Conservation (phyloP, 2,113 vertebrate genomes). For the Benitochromis conjunctus region DNA sequence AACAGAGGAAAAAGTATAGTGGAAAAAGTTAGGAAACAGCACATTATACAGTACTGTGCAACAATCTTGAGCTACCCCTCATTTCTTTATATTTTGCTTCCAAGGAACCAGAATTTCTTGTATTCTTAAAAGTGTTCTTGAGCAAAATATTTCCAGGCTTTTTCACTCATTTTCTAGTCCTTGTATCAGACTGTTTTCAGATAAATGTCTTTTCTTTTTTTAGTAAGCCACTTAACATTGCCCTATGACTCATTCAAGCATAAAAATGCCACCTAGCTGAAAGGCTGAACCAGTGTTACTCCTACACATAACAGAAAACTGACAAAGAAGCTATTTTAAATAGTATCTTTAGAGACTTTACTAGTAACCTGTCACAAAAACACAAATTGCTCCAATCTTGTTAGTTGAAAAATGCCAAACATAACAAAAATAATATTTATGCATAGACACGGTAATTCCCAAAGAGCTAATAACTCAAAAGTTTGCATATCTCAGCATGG, state of each 20-base stretch:
- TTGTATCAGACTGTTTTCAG: neutral
- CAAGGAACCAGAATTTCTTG: neutral
- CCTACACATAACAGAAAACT: neutral
- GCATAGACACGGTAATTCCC: neutral
- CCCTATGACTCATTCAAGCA: neutral
- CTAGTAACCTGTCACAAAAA: neutral
- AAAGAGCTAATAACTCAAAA: neutral
- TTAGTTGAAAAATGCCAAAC: neutral
- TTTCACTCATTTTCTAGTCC: neutral
- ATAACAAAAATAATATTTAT: neutral
- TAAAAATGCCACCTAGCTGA: too few species aligned
- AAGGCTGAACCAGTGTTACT: neutral
- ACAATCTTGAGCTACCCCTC: neutral
- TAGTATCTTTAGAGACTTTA: neutral
- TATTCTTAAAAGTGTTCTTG: neutral
- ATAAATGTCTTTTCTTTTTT: too few species aligned
- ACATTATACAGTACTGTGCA: neutral
- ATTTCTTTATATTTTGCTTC: neutral
- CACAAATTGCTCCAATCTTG: neutral
- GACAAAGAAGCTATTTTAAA: neutral
- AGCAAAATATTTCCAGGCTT: neutral
- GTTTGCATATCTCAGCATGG: neutral
- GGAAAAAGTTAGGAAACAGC: slow-evolving; percentile 32
- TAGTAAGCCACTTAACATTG: neutral
- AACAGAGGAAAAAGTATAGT: neutral